These are phyloP conservation scores for Melanophora roralis DNA, from an alignment of 2,888 invertebrate species.

Conservation along the genomic window DNA sequence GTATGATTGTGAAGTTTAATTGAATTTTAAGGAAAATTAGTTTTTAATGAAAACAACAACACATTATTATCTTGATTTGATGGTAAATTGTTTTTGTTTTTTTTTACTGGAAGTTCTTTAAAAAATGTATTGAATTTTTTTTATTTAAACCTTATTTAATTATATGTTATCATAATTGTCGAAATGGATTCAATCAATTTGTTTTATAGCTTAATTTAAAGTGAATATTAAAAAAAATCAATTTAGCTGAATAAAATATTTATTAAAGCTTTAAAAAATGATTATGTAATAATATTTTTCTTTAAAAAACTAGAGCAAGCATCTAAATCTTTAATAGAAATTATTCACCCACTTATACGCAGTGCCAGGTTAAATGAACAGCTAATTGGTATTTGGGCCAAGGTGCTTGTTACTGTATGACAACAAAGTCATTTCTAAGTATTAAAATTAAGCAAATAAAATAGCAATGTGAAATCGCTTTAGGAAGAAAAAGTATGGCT, in stretches of 20 bases:
- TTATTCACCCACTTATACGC: too few species aligned
- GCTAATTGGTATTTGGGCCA: too few species aligned
- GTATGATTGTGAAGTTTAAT: conserved; percentile 32
- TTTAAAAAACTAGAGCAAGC: too few species aligned
- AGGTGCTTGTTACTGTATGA: too few species aligned
- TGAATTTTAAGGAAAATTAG: conserved; percentile 44
- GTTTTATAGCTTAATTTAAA: conserved; percentile 16
- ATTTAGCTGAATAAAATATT: background rate
- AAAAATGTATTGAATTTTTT: background rate
- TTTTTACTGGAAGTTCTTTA: background rate
- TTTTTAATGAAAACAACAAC: conserved; percentile 45
- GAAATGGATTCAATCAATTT: conserved; percentile 38
- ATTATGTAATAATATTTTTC: too few species aligned
- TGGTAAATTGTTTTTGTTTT: conserved; percentile 3
- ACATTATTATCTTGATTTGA: conserved; percentile 33
- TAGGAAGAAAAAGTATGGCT: too few species aligned
- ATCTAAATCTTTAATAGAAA: too few species aligned
- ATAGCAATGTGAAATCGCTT: too few species aligned
- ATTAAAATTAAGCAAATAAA: too few species aligned
- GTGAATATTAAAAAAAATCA: conserved; percentile 4
- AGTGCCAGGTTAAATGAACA: too few species aligned
- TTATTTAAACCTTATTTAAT: conserved; percentile 42
- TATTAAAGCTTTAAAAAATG: too few species aligned
- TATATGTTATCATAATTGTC: conserved; percentile 15
- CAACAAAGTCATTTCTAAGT: too few species aligned